These are phyloP conservation scores for Mirza zaza DNA, from an alignment of 2,113 vertebrate genomes.

Conservation along the genomic window DNA sequence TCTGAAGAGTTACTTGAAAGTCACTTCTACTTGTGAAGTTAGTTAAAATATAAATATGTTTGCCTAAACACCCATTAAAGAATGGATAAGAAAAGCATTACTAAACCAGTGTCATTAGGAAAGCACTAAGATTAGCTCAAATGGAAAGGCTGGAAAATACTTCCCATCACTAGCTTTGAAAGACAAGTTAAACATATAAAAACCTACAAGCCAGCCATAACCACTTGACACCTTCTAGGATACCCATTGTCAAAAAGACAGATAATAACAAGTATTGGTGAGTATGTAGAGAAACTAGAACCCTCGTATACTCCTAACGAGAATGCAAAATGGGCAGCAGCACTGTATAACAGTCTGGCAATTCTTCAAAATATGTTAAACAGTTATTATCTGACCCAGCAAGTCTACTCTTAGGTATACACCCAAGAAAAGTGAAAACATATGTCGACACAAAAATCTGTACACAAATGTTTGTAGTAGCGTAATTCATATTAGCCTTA, in stretches of 20 bases:
- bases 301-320: not conserved
- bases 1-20: slow-evolving; percentile 31
- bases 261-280: not conserved
- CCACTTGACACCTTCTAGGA: not conserved
- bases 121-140: slow-evolving; percentile 38
- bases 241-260: not conserved
- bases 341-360: not conserved
- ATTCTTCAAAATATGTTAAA: slow-evolving; percentile 12
- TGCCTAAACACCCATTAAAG: not conserved
- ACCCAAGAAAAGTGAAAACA: not conserved
- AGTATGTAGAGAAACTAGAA: not conserved
- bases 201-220: not conserved
- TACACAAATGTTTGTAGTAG: not conserved
- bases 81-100: not conserved
- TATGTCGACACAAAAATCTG: not conserved
- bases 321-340: not conserved
- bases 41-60: slow-evolving; percentile 31
- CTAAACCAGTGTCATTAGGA: not conserved
- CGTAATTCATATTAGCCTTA: not conserved
- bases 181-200: slow-evolving; percentile 9
- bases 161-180: slow-evolving; percentile 26
- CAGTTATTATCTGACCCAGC: not conserved
- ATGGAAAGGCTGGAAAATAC: not conserved
- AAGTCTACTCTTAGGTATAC: not conserved
- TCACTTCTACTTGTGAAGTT: not conserved